phyloP scores from a whole-genome alignment of 2,888 invertebrate species.

The Cephus sareptanus region DNA sequence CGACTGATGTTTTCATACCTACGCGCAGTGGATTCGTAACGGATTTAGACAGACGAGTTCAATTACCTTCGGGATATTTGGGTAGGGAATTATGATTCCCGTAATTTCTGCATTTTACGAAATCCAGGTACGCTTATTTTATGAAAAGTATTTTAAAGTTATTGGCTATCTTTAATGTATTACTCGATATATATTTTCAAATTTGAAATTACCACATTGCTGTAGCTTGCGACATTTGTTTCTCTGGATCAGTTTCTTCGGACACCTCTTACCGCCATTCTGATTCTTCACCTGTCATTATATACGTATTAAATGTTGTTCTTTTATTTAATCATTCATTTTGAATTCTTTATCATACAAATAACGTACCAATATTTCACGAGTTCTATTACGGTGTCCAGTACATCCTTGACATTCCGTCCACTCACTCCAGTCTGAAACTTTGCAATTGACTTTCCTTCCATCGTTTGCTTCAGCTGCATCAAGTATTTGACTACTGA shows the following conservation, averaged over 20 bases:
- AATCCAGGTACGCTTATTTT: conserved; percentile 1
- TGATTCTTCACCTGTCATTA: conserved; percentile 67
- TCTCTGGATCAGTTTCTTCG: conserved; percentile 66
- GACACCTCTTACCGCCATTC: conserved; percentile 75
- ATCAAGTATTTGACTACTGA: conserved; percentile 52
- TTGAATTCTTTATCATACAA: neutral
- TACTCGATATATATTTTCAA: neutral
- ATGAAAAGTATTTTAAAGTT: neutral
- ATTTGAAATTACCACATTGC: conserved; percentile 21
- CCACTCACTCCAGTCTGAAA: conserved; percentile 88
- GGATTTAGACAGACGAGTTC: conserved; percentile 3
- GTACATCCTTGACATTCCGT: conserved; percentile 82
- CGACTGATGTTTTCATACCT: neutral
- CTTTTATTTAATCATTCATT: neutral
- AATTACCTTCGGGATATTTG: conserved; percentile 14
- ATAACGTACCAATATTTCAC: conserved; percentile 51
- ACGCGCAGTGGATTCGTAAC: conserved; percentile 3
- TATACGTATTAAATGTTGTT: conserved; percentile 26
- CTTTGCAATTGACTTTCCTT: conserved; percentile 72
- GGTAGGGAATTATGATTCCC: conserved; percentile 20
- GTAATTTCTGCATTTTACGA: conserved; percentile 26
- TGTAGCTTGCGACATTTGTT: conserved; percentile 54
- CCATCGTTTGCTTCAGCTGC: conserved; percentile 29
- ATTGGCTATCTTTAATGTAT: neutral
- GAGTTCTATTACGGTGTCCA: conserved; percentile 68